Evolutionary conservation across 1,140 invertebrate species (phyloP).

Genomic region (Marisa cornuarietis): DNA sequence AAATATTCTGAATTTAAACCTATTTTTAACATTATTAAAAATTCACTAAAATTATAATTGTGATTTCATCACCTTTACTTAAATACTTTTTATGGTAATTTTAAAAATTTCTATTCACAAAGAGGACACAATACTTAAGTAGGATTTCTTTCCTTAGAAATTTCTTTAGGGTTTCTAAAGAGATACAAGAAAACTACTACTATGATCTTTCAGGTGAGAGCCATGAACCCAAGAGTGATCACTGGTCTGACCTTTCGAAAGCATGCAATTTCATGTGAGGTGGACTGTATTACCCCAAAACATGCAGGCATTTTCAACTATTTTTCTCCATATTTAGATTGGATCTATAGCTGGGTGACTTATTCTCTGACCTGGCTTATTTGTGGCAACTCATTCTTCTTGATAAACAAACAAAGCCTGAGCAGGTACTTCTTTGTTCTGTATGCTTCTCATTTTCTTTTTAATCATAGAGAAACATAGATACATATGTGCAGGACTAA

Average conservation of each 20-base stretch:
- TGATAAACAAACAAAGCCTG: conserved; percentile 25
- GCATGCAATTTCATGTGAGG: background rate
- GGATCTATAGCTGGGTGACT: background rate
- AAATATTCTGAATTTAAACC: too few species aligned
- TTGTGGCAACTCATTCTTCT: conserved; percentile 30
- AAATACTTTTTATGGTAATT: too few species aligned
- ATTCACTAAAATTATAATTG: too few species aligned
- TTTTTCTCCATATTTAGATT: background rate
- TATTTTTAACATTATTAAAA: too few species aligned
- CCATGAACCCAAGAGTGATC: conserved; percentile 19
- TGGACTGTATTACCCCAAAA: background rate
- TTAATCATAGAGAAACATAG: background rate
- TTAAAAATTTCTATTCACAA: too few species aligned
- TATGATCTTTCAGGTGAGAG: conserved; percentile 18
- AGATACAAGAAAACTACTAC: too few species aligned
- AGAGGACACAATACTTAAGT: too few species aligned
- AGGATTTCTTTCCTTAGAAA: too few species aligned
- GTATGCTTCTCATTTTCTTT: too few species aligned
- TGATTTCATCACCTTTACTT: too few species aligned
- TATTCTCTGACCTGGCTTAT: conserved; percentile 20
- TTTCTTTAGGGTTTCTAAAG: too few species aligned
- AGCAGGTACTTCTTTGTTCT: background rate
- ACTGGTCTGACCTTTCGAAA: conserved; percentile 24
- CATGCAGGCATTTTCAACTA: background rate
- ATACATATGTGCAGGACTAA: background rate